phyloP scores from a whole-genome alignment of 2,113 vertebrate genomes.

The Solea senegalensis region DNA sequence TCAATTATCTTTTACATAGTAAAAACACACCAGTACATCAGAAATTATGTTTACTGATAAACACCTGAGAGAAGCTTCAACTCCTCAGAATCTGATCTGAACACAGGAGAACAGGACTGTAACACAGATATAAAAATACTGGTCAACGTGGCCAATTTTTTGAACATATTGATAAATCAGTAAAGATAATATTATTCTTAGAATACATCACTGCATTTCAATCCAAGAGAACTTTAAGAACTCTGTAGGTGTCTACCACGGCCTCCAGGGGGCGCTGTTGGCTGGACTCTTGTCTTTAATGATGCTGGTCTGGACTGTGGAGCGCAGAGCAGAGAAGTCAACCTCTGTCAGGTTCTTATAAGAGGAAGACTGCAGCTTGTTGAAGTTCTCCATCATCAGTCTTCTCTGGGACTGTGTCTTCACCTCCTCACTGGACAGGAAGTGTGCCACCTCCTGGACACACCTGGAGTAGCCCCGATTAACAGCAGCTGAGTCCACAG shows the following conservation, averaged over 20 bases:
- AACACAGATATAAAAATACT: background rate
- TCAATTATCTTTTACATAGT: slow-evolving; percentile 19
- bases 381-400: slow-evolving; percentile 52
- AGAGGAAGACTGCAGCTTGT: slow-evolving; percentile 51
- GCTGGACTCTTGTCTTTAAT: slow-evolving; percentile 53
- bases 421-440: slow-evolving; percentile 58
- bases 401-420: slow-evolving; percentile 32
- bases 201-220: no score
- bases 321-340: slow-evolving; percentile 44
- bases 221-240: no score
- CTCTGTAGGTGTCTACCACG: slow-evolving; percentile 65
- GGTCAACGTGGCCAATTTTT: background rate
- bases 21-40: slow-evolving; percentile 3
- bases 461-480: slow-evolving; percentile 74
- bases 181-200: no score
- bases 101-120: background rate
- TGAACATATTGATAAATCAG: no score
- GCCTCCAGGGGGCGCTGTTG: slow-evolving; percentile 65
- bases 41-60: background rate
- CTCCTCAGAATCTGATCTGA: background rate
- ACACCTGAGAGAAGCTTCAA: background rate
- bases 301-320: slow-evolving; percentile 45
- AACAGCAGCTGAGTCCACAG: slow-evolving; percentile 9
- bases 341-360: slow-evolving; percentile 35
- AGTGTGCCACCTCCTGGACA: slow-evolving; percentile 63